Percentiles rank a stretch among this genome's conserved stretches.
phyloP scores from a whole-genome alignment of 2,888 invertebrate species.

The Drosophila leonis region DNA sequence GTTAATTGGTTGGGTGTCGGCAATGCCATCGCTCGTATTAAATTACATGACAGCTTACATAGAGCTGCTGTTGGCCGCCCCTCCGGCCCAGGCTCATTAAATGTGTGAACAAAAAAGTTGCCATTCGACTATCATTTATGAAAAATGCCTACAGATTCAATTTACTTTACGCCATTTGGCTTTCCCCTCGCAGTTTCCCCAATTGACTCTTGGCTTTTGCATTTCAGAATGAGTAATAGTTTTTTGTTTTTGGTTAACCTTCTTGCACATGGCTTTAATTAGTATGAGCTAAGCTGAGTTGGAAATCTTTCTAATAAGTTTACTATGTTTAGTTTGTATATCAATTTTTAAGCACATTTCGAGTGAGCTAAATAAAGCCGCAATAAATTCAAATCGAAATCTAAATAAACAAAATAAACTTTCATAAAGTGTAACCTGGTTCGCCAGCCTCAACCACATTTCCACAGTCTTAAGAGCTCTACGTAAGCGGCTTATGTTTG shows the following conservation, averaged over 20 bases:
- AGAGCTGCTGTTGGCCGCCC: slow-evolving; percentile 9
- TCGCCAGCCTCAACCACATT: no score
- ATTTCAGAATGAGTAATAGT: not conserved
- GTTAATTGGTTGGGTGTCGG: slow-evolving; percentile 78
- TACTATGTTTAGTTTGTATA: no score
- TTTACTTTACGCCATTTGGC: slow-evolving; percentile 48
- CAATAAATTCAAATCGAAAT: no score
- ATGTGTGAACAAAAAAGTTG: slow-evolving; percentile 41
- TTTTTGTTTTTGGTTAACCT: not conserved
- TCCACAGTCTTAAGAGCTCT: no score
- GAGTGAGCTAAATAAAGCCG: no score
- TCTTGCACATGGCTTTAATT: not conserved
- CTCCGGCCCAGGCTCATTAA: slow-evolving; percentile 55
- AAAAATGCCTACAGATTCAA: slow-evolving; percentile 25
- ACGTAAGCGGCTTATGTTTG: no score
- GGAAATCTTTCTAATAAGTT: not conserved
- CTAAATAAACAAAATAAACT: no score
- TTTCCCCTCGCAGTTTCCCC: not conserved
- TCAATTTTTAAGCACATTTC: no score
- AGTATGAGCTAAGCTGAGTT: not conserved
- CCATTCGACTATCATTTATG: slow-evolving; percentile 3
- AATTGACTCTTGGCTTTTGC: slow-evolving; percentile 16
- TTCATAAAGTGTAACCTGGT: no score
- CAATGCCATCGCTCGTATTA: slow-evolving; percentile 53
- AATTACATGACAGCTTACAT: slow-evolving; percentile 80